Evolutionary conservation across 2,113 vertebrate species (phyloP).

Genomic region (Xyliphius kryptos): DNA sequence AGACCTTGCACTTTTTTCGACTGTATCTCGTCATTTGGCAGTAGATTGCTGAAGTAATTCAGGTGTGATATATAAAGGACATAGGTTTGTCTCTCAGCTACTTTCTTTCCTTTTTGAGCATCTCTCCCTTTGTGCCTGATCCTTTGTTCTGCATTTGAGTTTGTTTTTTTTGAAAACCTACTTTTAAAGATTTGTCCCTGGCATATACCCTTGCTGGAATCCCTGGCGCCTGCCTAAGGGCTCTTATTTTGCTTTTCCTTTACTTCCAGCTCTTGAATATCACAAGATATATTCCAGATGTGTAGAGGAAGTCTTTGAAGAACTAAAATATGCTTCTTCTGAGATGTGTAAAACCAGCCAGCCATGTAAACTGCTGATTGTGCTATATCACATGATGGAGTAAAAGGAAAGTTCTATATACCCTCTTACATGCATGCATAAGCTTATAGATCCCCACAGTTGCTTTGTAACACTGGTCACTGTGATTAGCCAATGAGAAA

Average conservation of each 20-base stretch:
- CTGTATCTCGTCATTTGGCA: not conserved
- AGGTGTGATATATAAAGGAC: constrained; percentile 3
- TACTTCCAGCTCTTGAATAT: not conserved
- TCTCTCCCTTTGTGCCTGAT: not conserved
- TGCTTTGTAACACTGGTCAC: not conserved
- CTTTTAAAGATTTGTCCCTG: constrained; percentile 2
- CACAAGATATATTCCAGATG: not conserved
- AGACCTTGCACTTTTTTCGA: not conserved
- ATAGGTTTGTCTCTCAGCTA: not conserved
- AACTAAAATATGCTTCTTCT: no score
- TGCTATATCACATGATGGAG: not conserved
- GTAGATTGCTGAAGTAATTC: not conserved
- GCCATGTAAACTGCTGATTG: not conserved
- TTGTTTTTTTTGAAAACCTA: not conserved
- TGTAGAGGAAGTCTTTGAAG: not conserved
- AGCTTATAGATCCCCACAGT: not conserved
- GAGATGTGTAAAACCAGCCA: no score
- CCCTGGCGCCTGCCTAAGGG: not conserved
- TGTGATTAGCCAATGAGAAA: not conserved
- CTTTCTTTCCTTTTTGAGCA: not conserved
- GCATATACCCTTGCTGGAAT: not conserved
- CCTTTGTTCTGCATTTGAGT: not conserved
- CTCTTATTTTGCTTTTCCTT: not conserved
- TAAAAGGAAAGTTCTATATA: not conserved
- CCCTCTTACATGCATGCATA: not conserved